These are phyloP conservation scores for Amyelois transitella DNA, from an alignment of 1,140 invertebrate species.

Conservation along the genomic window DNA sequence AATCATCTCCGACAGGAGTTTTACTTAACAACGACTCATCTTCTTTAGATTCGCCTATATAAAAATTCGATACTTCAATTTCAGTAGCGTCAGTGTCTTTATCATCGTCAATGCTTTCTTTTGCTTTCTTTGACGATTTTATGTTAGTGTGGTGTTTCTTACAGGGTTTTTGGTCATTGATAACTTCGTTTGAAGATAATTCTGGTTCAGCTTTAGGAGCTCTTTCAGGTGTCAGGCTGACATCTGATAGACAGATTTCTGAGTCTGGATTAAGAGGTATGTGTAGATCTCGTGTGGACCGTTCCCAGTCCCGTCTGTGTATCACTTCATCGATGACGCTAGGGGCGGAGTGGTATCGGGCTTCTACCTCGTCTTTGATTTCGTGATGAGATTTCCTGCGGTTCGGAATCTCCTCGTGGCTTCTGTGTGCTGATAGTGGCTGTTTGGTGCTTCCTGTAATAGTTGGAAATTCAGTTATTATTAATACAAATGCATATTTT, in stretches of 20 bases:
- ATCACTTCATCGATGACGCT: constrained; percentile 60
- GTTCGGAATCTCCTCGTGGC: constrained; percentile 56
- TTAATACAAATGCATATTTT: too few species aligned
- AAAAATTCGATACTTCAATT: constrained; percentile 41
- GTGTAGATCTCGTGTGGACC: constrained; percentile 50
- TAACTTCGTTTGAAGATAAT: constrained; percentile 13
- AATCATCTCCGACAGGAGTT: neutral
- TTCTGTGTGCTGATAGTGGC: constrained; percentile 49
- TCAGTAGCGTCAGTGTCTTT: constrained; percentile 54
- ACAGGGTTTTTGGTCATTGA: constrained; percentile 26
- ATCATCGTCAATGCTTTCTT: constrained; percentile 38
- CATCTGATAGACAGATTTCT: constrained; percentile 1
- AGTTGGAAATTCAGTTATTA: too few species aligned
- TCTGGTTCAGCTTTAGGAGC: constrained; percentile 18
- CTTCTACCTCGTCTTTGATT: constrained; percentile 16
- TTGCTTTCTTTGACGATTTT: constrained; percentile 50
- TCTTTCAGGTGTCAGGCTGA: constrained; percentile 9
- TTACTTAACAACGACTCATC: neutral
- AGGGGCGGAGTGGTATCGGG: constrained; percentile 59
- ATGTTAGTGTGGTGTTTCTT: constrained; percentile 66
- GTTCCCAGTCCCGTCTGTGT: constrained; percentile 60
- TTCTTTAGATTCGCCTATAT: constrained; percentile 37
- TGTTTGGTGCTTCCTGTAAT: constrained; percentile 41
- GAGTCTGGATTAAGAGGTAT: constrained; percentile 44
- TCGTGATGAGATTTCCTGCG: constrained; percentile 46